phyloP scores from a whole-genome alignment of 2,888 invertebrate genomes.

The Micropterix aruncella region DNA sequence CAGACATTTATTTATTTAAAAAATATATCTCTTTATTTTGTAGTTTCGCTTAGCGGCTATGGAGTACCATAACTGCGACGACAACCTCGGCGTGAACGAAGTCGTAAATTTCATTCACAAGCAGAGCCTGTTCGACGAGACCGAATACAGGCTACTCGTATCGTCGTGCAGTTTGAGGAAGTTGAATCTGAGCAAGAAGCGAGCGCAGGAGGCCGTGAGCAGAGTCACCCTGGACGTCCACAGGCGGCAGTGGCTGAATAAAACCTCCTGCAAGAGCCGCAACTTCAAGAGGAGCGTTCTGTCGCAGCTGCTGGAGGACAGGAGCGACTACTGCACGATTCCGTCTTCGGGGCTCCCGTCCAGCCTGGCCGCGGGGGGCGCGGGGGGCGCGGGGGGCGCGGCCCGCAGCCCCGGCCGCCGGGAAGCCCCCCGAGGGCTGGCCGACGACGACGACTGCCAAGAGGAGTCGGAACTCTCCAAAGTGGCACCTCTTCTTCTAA shows the following conservation, averaged over 20 bases:
- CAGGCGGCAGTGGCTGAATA: slow-evolving; percentile 10
- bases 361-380: background rate
- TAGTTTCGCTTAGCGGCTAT: slow-evolving; percentile 60
- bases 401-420: slow-evolving; percentile 18
- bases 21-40: slow-evolving; percentile 15
- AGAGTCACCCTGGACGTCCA: slow-evolving; percentile 1
- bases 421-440: too few species aligned
- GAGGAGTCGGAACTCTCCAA: background rate
- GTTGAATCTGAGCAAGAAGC: too few species aligned
- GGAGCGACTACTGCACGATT: slow-evolving; percentile 4
- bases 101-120: slow-evolving; percentile 29
- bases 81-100: slow-evolving; percentile 29
- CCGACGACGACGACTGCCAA: background rate
- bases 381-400: background rate
- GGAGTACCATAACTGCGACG: slow-evolving; percentile 56
- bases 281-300: background rate
- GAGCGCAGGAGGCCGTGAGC: slow-evolving; percentile 1
- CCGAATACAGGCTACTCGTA: background rate
- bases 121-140: slow-evolving; percentile 23
- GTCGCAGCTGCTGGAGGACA: slow-evolving; percentile 1
- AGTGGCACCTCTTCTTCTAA: background rate
- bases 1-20: background rate
- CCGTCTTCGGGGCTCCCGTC: slow-evolving; percentile 1
- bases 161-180: background rate
- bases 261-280: slow-evolving; percentile 8